Base-by-base conservation (phyloP, 2,113 vertebrate species). In the Chaetorhynchus papuensis region DNA sequence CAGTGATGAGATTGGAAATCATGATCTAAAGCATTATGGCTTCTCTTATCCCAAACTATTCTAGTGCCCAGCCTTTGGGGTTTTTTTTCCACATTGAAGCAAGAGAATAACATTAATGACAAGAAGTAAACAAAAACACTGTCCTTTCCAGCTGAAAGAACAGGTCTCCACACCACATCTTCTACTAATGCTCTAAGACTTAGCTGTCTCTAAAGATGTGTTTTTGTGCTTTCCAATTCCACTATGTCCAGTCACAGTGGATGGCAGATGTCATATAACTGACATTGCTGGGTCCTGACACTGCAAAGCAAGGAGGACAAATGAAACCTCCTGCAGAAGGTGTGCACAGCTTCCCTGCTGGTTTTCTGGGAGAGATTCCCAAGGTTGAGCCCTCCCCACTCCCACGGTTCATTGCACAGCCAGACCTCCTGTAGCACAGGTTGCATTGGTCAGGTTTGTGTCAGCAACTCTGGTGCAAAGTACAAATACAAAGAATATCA, bases 371-470 rank as follows among this genome's bases (percentile, higher is more conserved):
- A 41, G 20, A 50, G 44, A 23, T 1, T 27, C 35, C 44, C 2
- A 1, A 57, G 42, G 77, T 69, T 76, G 57, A 89, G 71, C 68
- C 71, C 23, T 47, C 13, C 37, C 23, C 2, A 6, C 42, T 45
- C 4, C 28, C 0, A 0, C 20, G 56, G 49, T 66, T 88, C 72
- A 7, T 42, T 1, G 21, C 44, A 7, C 42, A 45, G 50, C 52
- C 84, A 90, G 56, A 52, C 21, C 52, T 70, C 65, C 65, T 5
- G 27, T 1, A 31, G 64, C 56, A 50, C 66, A 11, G 23, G 35
- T 22, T 24, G 52, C 84, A 44, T 1, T 4, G 1, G 6, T 14
- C 78, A 50, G n/a, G 45, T 26, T 13, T 0, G 0, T 24, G 13
- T 16, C 69, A 78, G 53, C 70, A 68, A 10, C 49, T 42, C 9